These are phyloP conservation scores for Neosilurus hyrtlii DNA, from an alignment of 2,797 vertebrate genomes.

Conservation along the genomic window DNA sequence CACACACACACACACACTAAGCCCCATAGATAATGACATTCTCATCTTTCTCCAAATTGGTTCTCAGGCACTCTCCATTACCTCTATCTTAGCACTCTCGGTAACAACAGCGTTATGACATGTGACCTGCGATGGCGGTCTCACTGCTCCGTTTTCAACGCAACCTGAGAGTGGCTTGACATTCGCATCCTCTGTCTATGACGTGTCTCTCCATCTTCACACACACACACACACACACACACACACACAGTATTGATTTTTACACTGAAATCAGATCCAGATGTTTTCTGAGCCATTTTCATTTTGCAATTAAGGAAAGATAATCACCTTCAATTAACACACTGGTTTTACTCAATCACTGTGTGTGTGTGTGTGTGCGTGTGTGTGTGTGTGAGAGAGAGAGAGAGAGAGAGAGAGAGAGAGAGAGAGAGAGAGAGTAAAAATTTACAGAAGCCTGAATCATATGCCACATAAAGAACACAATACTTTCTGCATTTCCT, in stretches of 20 bases:
- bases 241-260: neutral
- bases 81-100: neutral
- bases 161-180: neutral
- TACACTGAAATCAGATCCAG: neutral
- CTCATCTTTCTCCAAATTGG: slow-evolving; percentile 23
- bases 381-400: neutral
- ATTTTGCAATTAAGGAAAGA: neutral
- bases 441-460: too few relatives aligned
- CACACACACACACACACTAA: too few relatives aligned
- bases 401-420: too few relatives aligned
- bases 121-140: neutral
- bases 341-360: neutral
- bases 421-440: too few relatives aligned
- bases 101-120: slow-evolving; percentile 13
- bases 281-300: neutral
- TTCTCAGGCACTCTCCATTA: neutral
- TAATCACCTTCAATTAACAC: neutral
- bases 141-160: neutral
- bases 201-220: neutral
- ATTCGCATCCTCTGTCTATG: neutral
- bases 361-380: neutral
- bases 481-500: neutral
- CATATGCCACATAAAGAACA: neutral
- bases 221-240: slow-evolving; percentile 1
- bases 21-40: neutral